These are phyloP conservation scores for Colinus virginianus DNA, from an alignment of 2,113 vertebrate species.

Conservation along the genomic window DNA sequence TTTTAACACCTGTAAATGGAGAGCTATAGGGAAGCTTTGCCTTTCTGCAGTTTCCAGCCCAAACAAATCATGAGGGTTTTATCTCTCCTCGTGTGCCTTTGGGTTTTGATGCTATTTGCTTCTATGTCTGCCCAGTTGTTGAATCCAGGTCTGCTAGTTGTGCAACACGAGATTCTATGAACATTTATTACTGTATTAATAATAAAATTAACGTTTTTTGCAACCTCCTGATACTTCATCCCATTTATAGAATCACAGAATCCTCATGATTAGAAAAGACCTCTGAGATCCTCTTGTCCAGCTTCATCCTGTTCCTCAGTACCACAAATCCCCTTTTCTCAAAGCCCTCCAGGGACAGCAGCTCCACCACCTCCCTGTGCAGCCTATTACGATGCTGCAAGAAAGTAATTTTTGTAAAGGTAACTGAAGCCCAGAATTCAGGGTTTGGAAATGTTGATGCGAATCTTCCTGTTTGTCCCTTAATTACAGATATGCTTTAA, in stretches of 20 bases:
- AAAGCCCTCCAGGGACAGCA: too few species aligned
- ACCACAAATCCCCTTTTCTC: too few species aligned
- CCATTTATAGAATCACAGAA: neutral
- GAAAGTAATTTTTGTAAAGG: neutral
- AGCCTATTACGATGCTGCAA: neutral
- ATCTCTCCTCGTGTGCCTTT: neutral
- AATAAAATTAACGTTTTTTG: neutral
- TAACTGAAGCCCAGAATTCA: neutral
- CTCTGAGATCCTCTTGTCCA: too few species aligned
- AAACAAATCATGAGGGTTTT: neutral
- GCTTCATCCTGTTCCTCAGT: too few species aligned
- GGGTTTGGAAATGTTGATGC: neutral
- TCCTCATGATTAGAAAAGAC: too few species aligned
- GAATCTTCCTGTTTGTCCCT: neutral
- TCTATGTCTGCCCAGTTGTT: neutral
- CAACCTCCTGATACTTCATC: neutral
- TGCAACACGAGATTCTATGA: neutral
- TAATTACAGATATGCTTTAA: neutral
- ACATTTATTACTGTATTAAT: neutral
- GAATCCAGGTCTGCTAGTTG: neutral
- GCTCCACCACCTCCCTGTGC: too few species aligned
- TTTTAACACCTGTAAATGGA: rapidly evolving
- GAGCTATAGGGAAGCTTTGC: too few species aligned
- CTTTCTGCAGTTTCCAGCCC: neutral
- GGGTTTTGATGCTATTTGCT: neutral